Evolutionary conservation across 2,113 vertebrate genomes (phyloP).

Genomic region (Heterochromis multidens): DNA sequence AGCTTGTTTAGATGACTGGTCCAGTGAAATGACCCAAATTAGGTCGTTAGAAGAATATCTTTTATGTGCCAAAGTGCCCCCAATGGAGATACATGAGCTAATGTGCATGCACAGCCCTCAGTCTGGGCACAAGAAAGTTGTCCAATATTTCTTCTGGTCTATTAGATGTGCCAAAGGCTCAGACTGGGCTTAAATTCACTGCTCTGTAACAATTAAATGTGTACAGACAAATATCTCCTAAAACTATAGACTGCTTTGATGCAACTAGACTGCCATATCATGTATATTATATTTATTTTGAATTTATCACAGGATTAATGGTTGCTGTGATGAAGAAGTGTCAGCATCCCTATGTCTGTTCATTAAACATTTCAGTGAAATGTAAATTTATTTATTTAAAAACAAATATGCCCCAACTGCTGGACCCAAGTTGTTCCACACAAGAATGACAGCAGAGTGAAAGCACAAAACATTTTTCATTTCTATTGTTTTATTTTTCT

Average conservation of each 20-base stretch:
- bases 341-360: conserved; percentile 7
- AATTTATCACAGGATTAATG: conserved; percentile 16
- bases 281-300: conserved; percentile 28
- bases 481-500: conserved; percentile 9
- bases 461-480: conserved; percentile 8
- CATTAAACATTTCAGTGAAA: conserved; percentile 14
- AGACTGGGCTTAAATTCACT: conserved; percentile 20
- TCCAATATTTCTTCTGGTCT: conserved; percentile 67
- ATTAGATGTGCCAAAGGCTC: conserved; percentile 48
- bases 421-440: background rate
- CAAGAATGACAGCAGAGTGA: background rate
- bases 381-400: background rate
- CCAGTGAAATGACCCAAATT: conserved; percentile 64
- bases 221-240: conserved; percentile 35
- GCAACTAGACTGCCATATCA: background rate
- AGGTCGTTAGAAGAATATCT: conserved; percentile 59
- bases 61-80: conserved; percentile 61
- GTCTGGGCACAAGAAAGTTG: conserved; percentile 52
- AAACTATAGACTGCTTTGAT: conserved; percentile 27
- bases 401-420: background rate
- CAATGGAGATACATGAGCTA: conserved; percentile 32
- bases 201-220: conserved; percentile 22
- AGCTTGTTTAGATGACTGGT: conserved; percentile 64
- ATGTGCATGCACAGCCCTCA: conserved; percentile 58
- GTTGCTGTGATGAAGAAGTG: background rate